Percentiles rank a stretch among this genome's conserved stretches.
Evolutionary conservation across 2,888 invertebrate species (phyloP).

Genomic region (Amblyteles armatorius): DNA sequence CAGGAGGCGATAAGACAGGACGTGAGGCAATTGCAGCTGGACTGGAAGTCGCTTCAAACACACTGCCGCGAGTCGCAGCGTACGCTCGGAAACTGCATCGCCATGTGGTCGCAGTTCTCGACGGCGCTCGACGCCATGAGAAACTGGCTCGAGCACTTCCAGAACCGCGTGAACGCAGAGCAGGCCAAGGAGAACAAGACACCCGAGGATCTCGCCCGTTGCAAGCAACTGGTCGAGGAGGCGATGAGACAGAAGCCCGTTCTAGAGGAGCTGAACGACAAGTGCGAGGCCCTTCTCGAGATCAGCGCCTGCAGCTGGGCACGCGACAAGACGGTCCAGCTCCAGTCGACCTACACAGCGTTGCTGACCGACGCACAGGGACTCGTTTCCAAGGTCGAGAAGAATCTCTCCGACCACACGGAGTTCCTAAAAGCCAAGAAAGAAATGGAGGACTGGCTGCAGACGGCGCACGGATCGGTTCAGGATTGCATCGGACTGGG

Average conservation of each 20-base stretch:
- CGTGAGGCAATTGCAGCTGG: constrained; percentile 91
- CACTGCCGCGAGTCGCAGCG: constrained; percentile 92
- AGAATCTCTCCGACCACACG: constrained; percentile 95
- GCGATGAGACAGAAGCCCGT: constrained; percentile 91
- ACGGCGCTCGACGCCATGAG: constrained; percentile 90
- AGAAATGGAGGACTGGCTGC: constrained; percentile 93
- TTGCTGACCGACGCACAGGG: constrained; percentile 92
- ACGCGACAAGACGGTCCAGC: constrained; percentile 93
- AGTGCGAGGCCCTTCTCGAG: constrained; percentile 95
- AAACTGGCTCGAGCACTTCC: constrained; percentile 91
- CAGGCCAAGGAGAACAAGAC: constrained; percentile 90
- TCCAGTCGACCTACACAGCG: constrained; percentile 93
- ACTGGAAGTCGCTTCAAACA: constrained; percentile 93
- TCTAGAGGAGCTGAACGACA: constrained; percentile 94
- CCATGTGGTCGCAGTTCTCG: constrained; percentile 93
- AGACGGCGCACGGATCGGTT: constrained; percentile 92
- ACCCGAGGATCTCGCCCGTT: constrained; percentile 91
- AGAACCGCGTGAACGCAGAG: constrained; percentile 88
- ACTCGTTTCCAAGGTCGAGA: constrained; percentile 94
- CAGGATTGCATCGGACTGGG: constrained; percentile 94
- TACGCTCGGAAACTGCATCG: constrained; percentile 90
- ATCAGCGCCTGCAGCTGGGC: constrained; percentile 94
- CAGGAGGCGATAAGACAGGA: constrained; percentile 93
- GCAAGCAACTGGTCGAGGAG: constrained; percentile 91
- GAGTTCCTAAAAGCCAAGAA: constrained; percentile 95